A percentile compares a stretch with the other conserved stretches of the same genome.
Evolutionary conservation across 2,797 vertebrate genomes (phyloP).

Genomic region (Coccyzus lansbergi): DNA sequence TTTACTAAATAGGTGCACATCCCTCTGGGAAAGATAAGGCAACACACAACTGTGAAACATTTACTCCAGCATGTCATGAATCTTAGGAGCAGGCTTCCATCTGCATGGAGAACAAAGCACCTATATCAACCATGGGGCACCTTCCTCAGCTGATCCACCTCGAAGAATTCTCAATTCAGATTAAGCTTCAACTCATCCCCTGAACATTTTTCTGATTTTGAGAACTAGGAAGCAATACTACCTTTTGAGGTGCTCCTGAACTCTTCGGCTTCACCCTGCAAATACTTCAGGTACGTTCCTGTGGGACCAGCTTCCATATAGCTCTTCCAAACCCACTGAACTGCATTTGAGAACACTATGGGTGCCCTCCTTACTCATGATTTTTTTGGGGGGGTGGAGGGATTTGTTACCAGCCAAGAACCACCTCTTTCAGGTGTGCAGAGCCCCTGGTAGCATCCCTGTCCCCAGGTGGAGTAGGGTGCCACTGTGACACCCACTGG

Average conservation of each 20-base stretch:
- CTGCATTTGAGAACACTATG: neutral
- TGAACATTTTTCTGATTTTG: neutral
- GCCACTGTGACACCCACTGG: neutral
- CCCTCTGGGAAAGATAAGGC: neutral
- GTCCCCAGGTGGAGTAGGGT: accelerated
- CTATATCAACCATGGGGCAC: accelerated
- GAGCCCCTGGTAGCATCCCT: accelerated
- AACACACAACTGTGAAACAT: neutral
- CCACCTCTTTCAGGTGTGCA: neutral
- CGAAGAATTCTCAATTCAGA: neutral
- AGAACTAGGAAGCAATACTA: neutral
- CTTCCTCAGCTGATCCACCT: neutral
- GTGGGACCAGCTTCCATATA: neutral
- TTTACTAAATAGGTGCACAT: neutral
- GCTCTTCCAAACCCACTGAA: accelerated
- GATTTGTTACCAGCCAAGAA: neutral
- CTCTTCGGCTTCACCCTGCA: neutral
- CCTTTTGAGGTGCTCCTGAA: neutral
- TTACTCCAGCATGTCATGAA: neutral
- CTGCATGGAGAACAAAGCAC: neutral
- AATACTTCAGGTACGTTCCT: neutral
- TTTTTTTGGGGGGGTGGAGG: neutral
- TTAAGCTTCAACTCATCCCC: neutral
- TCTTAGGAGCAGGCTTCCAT: neutral
- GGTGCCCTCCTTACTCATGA: neutral